Evolutionary conservation across 1,140 invertebrate species (phyloP).

Genomic region (Cydia splendana): DNA sequence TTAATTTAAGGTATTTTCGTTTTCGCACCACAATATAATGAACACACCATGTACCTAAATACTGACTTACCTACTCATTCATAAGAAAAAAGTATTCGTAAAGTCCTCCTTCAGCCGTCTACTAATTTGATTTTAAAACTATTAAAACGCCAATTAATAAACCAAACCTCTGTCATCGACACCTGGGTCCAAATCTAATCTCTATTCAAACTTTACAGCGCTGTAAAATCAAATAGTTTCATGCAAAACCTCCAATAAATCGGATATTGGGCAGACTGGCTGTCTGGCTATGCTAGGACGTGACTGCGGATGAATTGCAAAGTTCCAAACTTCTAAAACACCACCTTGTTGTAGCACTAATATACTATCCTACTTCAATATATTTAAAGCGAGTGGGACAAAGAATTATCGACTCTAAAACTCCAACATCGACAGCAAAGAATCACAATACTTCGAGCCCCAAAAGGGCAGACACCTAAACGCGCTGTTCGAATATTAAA

Average conservation of each 20-base stretch:
- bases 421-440: background rate
- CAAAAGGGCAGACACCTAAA: slow-evolving; percentile 22
- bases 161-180: background rate
- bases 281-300: background rate
- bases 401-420: background rate
- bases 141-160: background rate
- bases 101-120: background rate
- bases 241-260: slow-evolving; percentile 24
- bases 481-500: slow-evolving; percentile 25
- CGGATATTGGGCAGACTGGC: slow-evolving; percentile 23
- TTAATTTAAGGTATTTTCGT: too few relatives aligned
- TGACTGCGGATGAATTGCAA: background rate
- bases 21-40: too few relatives aligned
- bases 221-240: slow-evolving; percentile 19
- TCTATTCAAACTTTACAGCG: background rate
- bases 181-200: slow-evolving; percentile 6
- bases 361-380: background rate
- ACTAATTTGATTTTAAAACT: background rate
- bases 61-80: too few relatives aligned
- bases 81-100: background rate
- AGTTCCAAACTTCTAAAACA: background rate
- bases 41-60: too few relatives aligned
- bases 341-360: background rate
- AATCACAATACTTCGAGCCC: background rate
- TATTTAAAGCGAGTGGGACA: background rate